phyloP scores from a whole-genome alignment of 2,888 invertebrate species.

The Dendrolimus houi region DNA sequence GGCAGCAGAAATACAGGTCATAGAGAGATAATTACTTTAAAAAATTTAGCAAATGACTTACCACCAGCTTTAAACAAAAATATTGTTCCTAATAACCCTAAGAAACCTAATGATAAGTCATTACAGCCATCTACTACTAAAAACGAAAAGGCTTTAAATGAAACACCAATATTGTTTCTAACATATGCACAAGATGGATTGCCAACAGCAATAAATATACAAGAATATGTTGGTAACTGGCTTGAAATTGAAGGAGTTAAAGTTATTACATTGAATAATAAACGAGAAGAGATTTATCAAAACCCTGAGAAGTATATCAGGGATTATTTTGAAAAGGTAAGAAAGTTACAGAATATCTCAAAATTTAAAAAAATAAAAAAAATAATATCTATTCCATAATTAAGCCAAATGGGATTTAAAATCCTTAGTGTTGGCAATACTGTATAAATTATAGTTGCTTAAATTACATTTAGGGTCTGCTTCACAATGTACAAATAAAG shows the following conservation, averaged over 20 bases:
- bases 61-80: slow-evolving; percentile 58
- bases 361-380: no score
- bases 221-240: slow-evolving; percentile 64
- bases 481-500: no score
- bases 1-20: slow-evolving; percentile 39
- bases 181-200: slow-evolving; percentile 74
- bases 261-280: slow-evolving; percentile 63
- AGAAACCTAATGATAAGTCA: slow-evolving; percentile 35
- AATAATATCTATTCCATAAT: no score
- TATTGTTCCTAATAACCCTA: slow-evolving; percentile 33
- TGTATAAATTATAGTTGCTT: no score
- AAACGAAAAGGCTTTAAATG: slow-evolving; percentile 31
- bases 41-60: slow-evolving; percentile 49
- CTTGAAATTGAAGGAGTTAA: slow-evolving; percentile 46
- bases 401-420: no score
- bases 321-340: slow-evolving; percentile 75
- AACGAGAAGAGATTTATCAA: slow-evolving; percentile 64
- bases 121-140: slow-evolving; percentile 23
- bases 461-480: no score
- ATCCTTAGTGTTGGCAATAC: no score
- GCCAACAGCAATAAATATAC: slow-evolving; percentile 59
- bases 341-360: not conserved
- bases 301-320: slow-evolving; percentile 74
- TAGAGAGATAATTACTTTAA: slow-evolving; percentile 53
- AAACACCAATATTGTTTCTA: slow-evolving; percentile 57